These are phyloP conservation scores for Artibeus jamaicensis DNA, from an alignment of 2,797 vertebrate species.

Conservation along the genomic window DNA sequence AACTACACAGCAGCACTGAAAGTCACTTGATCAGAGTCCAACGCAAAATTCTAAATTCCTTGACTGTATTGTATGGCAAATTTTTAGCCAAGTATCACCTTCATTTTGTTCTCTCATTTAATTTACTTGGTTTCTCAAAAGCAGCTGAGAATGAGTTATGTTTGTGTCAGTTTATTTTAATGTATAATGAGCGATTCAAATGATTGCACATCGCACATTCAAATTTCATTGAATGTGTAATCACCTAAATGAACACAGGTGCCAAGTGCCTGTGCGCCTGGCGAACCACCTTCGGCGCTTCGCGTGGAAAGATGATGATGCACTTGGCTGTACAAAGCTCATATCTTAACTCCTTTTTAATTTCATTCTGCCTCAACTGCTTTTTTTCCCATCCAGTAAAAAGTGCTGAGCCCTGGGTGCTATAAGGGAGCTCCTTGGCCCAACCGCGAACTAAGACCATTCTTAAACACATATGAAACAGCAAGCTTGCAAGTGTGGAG, in stretches of 20 bases:
- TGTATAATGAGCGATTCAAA: slow-evolving; percentile 58
- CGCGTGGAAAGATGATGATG: neutral
- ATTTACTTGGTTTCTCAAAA: slow-evolving; percentile 56
- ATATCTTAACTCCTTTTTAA: slow-evolving; percentile 61
- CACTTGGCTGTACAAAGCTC: neutral
- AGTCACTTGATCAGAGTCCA: neutral
- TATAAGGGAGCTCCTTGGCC: neutral
- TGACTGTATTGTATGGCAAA: neutral
- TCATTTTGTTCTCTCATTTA: slow-evolving; percentile 5
- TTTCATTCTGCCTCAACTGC: slow-evolving; percentile 22
- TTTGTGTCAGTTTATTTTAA: slow-evolving; percentile 68
- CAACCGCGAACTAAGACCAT: neutral
- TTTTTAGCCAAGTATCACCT: neutral
- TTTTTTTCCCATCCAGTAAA: slow-evolving; percentile 30
- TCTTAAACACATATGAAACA: neutral
- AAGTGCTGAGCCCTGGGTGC: neutral
- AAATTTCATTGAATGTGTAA: slow-evolving; percentile 55
- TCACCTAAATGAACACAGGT: slow-evolving; percentile 70
- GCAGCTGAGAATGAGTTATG: slow-evolving; percentile 25
- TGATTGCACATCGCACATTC: slow-evolving; percentile 61
- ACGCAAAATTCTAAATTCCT: neutral
- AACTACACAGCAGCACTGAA: neutral
- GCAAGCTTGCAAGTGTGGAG: neutral
- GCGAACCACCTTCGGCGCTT: slow-evolving; percentile 39
- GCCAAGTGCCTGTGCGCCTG: neutral